These are phyloP conservation scores for Falco peregrinus DNA, from an alignment of 2,797 vertebrate species.

Conservation along the genomic window DNA sequence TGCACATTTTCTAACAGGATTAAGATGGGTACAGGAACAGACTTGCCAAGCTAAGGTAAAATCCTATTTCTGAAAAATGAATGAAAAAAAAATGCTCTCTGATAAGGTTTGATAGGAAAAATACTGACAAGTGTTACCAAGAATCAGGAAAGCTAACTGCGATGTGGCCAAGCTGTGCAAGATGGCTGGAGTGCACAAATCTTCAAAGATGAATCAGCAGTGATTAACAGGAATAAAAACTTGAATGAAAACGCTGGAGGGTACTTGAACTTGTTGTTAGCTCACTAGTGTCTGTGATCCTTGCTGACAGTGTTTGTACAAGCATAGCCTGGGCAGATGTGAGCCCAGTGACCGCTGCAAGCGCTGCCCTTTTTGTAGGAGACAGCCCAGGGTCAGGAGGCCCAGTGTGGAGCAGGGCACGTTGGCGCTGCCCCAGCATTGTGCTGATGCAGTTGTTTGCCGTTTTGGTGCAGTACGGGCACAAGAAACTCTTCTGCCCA, in stretches of 20 bases:
- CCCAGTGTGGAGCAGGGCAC: neutral
- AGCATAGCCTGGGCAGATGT: neutral
- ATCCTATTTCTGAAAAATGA: neutral
- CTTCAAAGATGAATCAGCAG: neutral
- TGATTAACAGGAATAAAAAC: neutral
- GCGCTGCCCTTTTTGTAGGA: neutral
- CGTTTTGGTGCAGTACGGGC: neutral
- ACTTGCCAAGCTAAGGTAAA: conserved; percentile 28
- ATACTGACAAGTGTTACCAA: neutral
- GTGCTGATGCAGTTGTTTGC: neutral
- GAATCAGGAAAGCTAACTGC: neutral
- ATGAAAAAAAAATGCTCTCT: neutral
- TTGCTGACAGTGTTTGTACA: neutral
- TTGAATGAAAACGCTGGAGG: neutral
- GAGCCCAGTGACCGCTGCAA: neutral
- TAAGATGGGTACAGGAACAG: conserved; percentile 13
- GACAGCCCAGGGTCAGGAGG: neutral
- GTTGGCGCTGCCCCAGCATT: neutral
- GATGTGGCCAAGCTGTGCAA: neutral
- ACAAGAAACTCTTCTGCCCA: neutral
- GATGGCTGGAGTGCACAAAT: neutral
- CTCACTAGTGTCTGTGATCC: neutral
- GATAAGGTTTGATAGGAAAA: neutral
- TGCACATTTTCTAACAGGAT: conserved; percentile 1
- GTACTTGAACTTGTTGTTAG: neutral